Evolutionary conservation across 2,888 invertebrate genomes (phyloP).

Genomic region (Apotomis betuletana): DNA sequence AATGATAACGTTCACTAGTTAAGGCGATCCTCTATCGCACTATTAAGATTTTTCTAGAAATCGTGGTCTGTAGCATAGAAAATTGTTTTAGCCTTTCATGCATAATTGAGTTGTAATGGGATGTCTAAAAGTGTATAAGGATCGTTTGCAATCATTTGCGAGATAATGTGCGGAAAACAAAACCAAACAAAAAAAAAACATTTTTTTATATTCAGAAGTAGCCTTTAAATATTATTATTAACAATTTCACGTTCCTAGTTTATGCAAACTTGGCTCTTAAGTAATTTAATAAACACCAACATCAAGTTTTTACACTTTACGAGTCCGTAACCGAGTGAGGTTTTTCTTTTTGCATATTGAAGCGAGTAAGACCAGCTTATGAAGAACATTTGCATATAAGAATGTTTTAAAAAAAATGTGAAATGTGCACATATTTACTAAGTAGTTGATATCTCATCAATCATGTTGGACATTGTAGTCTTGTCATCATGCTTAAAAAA

Average conservation of each 20-base stretch:
- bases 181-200: background rate
- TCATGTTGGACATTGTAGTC: background rate
- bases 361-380: slow-evolving; percentile 6
- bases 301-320: slow-evolving; percentile 26
- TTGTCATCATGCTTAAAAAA: background rate
- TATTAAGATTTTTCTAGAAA: too few species aligned
- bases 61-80: too few species aligned
- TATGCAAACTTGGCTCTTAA: slow-evolving; percentile 13
- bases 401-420: background rate
- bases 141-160: too few species aligned
- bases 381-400: slow-evolving; percentile 5
- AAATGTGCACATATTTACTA: slow-evolving; percentile 1
- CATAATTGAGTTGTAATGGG: too few species aligned
- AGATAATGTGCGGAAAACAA: background rate
- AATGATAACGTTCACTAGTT: too few species aligned
- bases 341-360: slow-evolving; percentile 25
- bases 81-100: too few species aligned
- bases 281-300: slow-evolving; percentile 30
- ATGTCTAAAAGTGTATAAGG: too few species aligned
- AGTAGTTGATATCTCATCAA: slow-evolving; percentile 11
- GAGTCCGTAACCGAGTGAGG: slow-evolving; percentile 1
- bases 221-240: slow-evolving; percentile 14
- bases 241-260: slow-evolving; percentile 5
- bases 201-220: background rate
- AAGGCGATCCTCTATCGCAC: too few species aligned